Conservation (phyloP, 1,140 invertebrate genomes). For the Nautilus pompilius region DNA sequence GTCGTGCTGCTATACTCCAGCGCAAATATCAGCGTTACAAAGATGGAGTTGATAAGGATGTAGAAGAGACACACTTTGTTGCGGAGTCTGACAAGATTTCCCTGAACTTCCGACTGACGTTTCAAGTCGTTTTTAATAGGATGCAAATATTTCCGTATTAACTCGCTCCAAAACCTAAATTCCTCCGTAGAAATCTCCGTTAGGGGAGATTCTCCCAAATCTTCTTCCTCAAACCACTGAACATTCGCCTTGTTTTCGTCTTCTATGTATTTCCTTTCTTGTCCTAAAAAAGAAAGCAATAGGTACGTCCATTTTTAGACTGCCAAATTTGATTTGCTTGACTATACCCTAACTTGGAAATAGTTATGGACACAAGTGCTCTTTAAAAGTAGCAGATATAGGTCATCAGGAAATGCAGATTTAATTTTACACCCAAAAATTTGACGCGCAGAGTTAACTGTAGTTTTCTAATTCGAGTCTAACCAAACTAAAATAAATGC, state of each 20-base stretch:
- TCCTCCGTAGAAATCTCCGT: slow-evolving; percentile 11
- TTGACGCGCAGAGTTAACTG: no score
- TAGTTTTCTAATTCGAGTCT: no score
- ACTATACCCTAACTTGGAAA: not conserved
- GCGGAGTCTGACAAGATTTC: slow-evolving; percentile 83
- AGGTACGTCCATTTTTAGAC: not conserved
- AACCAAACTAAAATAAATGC: no score
- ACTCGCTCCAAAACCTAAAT: slow-evolving; percentile 20
- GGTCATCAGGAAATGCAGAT: no score
- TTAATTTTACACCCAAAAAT: no score
- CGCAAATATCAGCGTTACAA: slow-evolving; percentile 23
- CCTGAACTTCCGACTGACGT: slow-evolving; percentile 52
- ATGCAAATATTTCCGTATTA: slow-evolving; percentile 25
- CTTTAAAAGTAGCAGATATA: no score
- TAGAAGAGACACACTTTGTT: slow-evolving; percentile 66
- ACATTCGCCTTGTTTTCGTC: not conserved
- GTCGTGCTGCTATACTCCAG: slow-evolving; percentile 20
- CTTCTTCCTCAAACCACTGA: slow-evolving; percentile 2
- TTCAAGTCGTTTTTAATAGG: slow-evolving; percentile 14
- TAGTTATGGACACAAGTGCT: no score
- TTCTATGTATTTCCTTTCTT: not conserved
- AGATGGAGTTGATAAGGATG: slow-evolving; percentile 21
- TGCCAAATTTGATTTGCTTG: not conserved
- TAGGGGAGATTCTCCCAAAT: not conserved
- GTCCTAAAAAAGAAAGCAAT: slow-evolving; percentile 16